phyloP scores from a whole-genome alignment of 2,888 invertebrate species.

The Ochropleura leucogaster region DNA sequence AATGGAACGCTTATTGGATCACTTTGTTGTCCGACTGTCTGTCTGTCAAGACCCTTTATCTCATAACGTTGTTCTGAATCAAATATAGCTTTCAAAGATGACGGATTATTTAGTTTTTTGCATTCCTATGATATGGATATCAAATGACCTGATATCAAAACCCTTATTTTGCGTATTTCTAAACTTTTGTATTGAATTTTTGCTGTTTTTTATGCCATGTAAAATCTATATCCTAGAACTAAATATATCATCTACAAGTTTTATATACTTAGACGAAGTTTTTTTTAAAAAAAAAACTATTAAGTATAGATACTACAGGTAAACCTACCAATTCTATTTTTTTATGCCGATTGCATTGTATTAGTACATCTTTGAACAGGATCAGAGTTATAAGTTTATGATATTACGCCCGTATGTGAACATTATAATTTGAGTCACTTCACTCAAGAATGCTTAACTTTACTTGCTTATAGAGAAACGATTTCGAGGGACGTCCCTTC shows the following conservation, averaged over 20 bases:
- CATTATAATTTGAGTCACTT: slow-evolving; percentile 32
- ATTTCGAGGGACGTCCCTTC: slow-evolving; percentile 1
- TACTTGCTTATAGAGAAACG: slow-evolving; percentile 29
- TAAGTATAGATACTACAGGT: background rate
- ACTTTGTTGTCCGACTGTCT: too few relatives aligned
- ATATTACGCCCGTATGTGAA: slow-evolving; percentile 7
- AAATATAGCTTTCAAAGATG: too few relatives aligned
- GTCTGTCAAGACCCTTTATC: too few relatives aligned
- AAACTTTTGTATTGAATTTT: too few relatives aligned
- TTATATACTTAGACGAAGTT: slow-evolving; percentile 14
- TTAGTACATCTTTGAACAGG: slow-evolving; percentile 27
- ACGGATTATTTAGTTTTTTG: too few relatives aligned
- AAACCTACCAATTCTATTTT: slow-evolving; percentile 12
- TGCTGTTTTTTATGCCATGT: too few relatives aligned
- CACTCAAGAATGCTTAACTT: slow-evolving; percentile 23
- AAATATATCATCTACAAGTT: background rate
- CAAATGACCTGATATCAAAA: too few relatives aligned
- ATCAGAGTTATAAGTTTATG: slow-evolving; percentile 20
- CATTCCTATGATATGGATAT: too few relatives aligned
- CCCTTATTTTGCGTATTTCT: too few relatives aligned
- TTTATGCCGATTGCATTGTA: slow-evolving; percentile 42
- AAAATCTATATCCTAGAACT: background rate
- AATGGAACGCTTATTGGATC: too few relatives aligned
- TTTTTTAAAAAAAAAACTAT: slow-evolving; percentile 1
- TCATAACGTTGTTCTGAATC: too few relatives aligned